Percentiles rank a stretch among this genome's conserved stretches.
Conservation (phyloP, 2,113 vertebrate species). For the Daubentonia madagascariensis region DNA sequence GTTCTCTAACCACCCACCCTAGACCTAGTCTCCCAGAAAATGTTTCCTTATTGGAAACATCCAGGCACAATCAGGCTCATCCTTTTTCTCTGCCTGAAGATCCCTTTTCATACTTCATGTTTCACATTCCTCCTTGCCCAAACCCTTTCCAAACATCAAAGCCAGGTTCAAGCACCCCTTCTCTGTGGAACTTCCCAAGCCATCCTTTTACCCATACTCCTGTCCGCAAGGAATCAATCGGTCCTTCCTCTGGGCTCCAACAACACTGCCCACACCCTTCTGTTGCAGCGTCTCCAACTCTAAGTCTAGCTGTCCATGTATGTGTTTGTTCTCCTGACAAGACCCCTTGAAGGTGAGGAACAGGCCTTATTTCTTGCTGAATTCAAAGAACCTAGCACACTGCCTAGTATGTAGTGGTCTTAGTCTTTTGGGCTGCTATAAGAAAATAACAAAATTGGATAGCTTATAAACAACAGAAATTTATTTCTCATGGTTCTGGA, state of each 20-base stretch:
- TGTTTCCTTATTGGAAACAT: neutral
- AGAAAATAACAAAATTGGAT: neutral
- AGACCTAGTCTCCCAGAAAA: neutral
- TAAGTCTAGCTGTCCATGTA: neutral
- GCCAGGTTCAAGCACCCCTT: neutral
- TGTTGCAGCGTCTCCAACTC: too few relatives aligned
- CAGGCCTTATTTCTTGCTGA: neutral
- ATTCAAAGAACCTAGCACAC: neutral
- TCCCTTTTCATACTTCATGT: neutral
- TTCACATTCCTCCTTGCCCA: neutral
- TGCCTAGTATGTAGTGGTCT: neutral
- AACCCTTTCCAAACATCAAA: neutral
- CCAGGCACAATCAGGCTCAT: neutral
- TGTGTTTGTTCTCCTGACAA: neutral
- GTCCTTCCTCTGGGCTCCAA: neutral
- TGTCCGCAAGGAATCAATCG: neutral
- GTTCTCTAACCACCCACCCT: neutral
- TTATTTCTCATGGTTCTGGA: neutral
- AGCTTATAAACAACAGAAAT: neutral
- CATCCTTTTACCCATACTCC: neutral
- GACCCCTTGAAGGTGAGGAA: neutral
- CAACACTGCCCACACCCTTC: neutral
- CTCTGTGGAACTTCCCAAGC: neutral
- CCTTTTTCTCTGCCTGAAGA: neutral
- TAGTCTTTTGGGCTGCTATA: neutral